Percentiles rank a stretch among this genome's conserved stretches.
phyloP scores from a whole-genome alignment of 2,888 invertebrate genomes.

The Nebria salina region DNA sequence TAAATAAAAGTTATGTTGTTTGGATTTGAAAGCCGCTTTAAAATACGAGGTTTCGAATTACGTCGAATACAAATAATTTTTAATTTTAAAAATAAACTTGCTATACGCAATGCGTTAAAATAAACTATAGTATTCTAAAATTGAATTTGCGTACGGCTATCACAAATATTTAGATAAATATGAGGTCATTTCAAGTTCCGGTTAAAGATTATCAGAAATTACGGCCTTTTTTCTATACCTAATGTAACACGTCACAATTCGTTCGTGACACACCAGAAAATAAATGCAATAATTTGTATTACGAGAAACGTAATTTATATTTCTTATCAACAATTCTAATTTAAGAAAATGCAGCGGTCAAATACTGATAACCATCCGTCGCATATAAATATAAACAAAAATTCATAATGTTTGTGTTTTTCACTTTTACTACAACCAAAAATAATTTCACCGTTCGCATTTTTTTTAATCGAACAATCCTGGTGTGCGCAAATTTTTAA shows the following conservation, averaged over 20 bases:
- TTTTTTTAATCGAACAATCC: neutral
- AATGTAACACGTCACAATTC: neutral
- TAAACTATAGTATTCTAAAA: neutral
- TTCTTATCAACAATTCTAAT: no score
- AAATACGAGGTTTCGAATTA: no score
- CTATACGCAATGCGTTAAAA: neutral
- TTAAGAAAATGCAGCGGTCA: no score
- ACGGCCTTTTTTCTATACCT: neutral
- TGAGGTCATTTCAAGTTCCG: neutral
- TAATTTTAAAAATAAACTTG: neutral
- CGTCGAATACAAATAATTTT: no score
- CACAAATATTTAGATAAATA: constrained; percentile 10
- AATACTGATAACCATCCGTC: no score
- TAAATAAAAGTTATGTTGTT: no score
- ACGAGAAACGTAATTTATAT: neutral
- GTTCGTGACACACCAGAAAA: neutral
- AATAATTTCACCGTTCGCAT: neutral
- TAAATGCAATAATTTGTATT: no score
- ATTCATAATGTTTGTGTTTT: no score
- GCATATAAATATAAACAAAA: no score
- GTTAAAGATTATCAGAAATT: neutral
- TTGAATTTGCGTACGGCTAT: neutral
- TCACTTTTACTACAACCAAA: no score
- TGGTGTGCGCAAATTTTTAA: constrained; percentile 11
- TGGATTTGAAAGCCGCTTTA: no score